A percentile compares a stretch with the other conserved stretches of the same genome.
Evolutionary conservation across 2,797 vertebrate genomes (phyloP).

Genomic region (Danionella dracula): DNA sequence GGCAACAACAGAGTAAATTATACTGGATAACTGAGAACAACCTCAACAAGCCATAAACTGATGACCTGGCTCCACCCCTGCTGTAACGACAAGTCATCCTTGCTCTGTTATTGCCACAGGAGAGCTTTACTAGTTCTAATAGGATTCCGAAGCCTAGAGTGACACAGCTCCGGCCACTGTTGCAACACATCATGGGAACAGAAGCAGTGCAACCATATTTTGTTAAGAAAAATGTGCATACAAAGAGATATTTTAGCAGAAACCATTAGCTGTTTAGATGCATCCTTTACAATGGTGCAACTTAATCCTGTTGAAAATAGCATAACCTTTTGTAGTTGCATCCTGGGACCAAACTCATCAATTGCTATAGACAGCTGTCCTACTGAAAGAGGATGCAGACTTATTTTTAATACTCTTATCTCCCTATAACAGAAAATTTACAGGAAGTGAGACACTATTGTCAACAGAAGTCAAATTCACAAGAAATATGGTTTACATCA

Average conservation of each 20-base stretch:
- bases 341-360: neutral
- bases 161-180: slow-evolving; percentile 13
- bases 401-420: neutral
- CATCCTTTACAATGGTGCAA: neutral
- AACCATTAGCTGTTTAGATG: neutral
- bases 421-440: neutral
- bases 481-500: neutral
- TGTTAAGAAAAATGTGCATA: too few relatives aligned
- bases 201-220: too few relatives aligned
- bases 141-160: slow-evolving; percentile 52
- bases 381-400: neutral
- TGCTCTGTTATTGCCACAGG: slow-evolving; percentile 16
- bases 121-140: slow-evolving; percentile 56
- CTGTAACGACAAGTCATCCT: neutral
- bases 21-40: neutral
- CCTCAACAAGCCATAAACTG: neutral
- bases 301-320: neutral
- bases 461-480: neutral
- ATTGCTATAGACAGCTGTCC: neutral
- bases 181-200: neutral
- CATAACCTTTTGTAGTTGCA: neutral
- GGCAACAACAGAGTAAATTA: too few relatives aligned
- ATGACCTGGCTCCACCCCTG: neutral
- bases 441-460: neutral
- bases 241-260: neutral